Conservation (phyloP, 1,140 invertebrate species). For the Polypedilum vanderplanki region DNA sequence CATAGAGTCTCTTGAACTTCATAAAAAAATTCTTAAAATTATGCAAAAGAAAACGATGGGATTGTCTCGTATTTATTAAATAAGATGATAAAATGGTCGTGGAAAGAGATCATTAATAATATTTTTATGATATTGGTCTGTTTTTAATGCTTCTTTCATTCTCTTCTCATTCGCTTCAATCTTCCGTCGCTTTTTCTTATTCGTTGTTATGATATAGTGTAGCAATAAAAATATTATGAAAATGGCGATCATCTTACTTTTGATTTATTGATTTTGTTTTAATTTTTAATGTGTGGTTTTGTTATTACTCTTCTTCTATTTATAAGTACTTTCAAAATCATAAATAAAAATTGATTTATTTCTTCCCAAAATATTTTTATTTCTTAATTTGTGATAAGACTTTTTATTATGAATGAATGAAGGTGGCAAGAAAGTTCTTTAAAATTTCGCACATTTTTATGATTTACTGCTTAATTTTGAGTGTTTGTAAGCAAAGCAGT, state of each 20-base stretch:
- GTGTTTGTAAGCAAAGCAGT: too few species aligned
- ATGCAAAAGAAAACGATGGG: not conserved
- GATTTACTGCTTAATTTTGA: too few species aligned
- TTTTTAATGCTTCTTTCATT: not conserved
- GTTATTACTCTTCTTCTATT: not conserved
- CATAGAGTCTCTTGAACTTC: not conserved
- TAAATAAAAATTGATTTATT: not conserved
- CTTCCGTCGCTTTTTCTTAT: conserved; percentile 20
- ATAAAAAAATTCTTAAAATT: not conserved
- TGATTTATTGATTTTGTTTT: too few species aligned
- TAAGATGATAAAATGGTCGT: conserved; percentile 20
- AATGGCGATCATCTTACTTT: conserved; percentile 14
- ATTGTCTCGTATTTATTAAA: not conserved
- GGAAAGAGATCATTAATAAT: conserved; percentile 5
- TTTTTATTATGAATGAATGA: not conserved
- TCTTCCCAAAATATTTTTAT: not conserved
- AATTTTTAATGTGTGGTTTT: not conserved
- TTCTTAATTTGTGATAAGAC: not conserved
- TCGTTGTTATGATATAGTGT: not conserved
- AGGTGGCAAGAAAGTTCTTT: not conserved
- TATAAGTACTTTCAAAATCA: not conserved
- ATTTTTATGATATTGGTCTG: conserved; percentile 9
- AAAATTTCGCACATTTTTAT: too few species aligned
- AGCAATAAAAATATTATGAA: conserved; percentile 14
- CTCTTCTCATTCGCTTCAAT: conserved; percentile 19